Percentiles rank a stretch among this genome's conserved stretches.
Conservation (phyloP, 2,888 invertebrate genomes). For the Metopia argyrocephala region DNA sequence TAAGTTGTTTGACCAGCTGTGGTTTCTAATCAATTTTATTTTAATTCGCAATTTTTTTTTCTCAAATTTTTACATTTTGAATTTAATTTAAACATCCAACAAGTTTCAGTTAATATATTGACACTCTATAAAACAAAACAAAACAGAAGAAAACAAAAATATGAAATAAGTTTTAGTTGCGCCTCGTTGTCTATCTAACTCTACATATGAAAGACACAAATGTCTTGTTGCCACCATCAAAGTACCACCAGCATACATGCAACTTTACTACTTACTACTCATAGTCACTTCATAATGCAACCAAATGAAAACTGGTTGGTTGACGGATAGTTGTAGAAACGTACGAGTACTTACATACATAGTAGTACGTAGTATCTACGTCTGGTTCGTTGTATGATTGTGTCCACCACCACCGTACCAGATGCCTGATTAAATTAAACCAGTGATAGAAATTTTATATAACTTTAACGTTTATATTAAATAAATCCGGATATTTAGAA, state of each 20-base stretch:
- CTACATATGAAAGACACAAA: conserved; percentile 3
- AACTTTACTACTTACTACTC: neutral
- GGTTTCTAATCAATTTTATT: conserved; percentile 55
- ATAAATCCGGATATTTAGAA: neutral
- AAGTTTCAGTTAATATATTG: conserved; percentile 40
- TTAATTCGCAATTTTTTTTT: conserved; percentile 13
- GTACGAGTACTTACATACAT: too few species aligned
- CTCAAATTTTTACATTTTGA: neutral
- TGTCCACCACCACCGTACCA: neutral
- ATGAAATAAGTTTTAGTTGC: conserved; percentile 37
- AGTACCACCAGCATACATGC: conserved; percentile 17
- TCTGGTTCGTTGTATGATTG: neutral
- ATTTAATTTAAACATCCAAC: conserved; percentile 43
- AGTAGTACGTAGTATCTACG: neutral
- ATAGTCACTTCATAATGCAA: conserved; percentile 8
- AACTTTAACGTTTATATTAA: neutral
- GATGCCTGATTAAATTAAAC: conserved; percentile 26
- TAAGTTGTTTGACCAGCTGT: conserved; percentile 45
- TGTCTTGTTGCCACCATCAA: conserved; percentile 51
- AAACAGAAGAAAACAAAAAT: too few species aligned
- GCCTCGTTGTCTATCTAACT: conserved; percentile 52
- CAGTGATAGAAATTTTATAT: conserved; percentile 25
- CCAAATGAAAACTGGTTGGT: conserved; percentile 33
- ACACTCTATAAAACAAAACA: conserved; percentile 33
- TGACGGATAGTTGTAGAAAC: conserved; percentile 9